Percentiles rank a stretch among this genome's conserved stretches.
Evolutionary conservation across 2,113 vertebrate species (phyloP).

Genomic region (Astur gentilis): DNA sequence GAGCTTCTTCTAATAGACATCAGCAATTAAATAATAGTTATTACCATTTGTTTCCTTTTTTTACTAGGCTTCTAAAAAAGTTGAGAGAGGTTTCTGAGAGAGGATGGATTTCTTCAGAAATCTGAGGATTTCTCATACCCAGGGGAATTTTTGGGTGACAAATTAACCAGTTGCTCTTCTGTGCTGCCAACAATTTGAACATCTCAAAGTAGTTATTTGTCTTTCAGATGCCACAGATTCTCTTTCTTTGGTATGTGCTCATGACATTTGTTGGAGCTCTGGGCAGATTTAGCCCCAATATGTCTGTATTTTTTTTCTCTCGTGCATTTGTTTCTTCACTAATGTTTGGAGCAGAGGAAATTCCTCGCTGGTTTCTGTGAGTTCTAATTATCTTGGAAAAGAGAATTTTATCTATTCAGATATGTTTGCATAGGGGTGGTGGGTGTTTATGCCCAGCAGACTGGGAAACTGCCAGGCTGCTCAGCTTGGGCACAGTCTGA

Average conservation of each 20-base stretch:
- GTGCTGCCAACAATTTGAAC: neutral
- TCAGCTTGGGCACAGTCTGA: neutral
- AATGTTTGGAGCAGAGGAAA: neutral
- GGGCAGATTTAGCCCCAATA: neutral
- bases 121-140: neutral
- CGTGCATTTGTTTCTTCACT: neutral
- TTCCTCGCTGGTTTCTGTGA: neutral
- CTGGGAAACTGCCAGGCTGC: neutral
- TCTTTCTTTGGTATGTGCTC: neutral
- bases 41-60: neutral
- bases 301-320: neutral
- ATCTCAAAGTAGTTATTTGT: neutral
- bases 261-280: neutral
- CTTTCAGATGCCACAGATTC: neutral
- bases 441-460: neutral
- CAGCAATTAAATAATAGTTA: neutral
- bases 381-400: neutral
- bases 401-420: neutral
- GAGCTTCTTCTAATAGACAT: neutral
- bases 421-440: neutral
- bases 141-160: neutral
- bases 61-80: neutral
- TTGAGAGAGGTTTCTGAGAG: neutral
- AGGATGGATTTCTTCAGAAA: neutral
- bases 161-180: neutral